Percentiles rank a stretch among this genome's conserved stretches.
Evolutionary conservation across 2,113 vertebrate species (phyloP).

Genomic region (Argyrosomus japonicus): DNA sequence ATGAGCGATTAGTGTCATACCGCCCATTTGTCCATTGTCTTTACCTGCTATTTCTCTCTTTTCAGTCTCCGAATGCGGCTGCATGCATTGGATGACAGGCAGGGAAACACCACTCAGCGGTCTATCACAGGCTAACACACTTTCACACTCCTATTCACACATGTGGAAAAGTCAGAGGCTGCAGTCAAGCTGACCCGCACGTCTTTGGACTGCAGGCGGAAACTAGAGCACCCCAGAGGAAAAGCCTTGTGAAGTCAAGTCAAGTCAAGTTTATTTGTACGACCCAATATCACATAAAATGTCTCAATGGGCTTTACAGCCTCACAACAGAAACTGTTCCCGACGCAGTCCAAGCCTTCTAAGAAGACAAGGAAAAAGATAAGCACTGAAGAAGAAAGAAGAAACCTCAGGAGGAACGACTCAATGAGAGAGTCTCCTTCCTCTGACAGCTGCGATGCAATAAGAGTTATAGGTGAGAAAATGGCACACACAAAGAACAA

Average conservation of each 20-base stretch:
- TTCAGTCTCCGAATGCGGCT: background rate
- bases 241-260: slow-evolving; percentile 69
- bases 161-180: slow-evolving; percentile 27
- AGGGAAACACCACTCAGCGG: slow-evolving; percentile 35
- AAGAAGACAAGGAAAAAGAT: slow-evolving; percentile 46
- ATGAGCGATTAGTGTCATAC: slow-evolving; percentile 37
- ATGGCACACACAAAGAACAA: background rate
- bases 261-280: slow-evolving; percentile 70
- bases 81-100: background rate
- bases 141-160: slow-evolving; percentile 59
- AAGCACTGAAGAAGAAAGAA: slow-evolving; percentile 34
- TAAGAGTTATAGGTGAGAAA: slow-evolving; percentile 1
- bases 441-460: slow-evolving; percentile 29
- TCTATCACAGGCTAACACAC: slow-evolving; percentile 46
- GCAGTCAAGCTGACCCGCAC: slow-evolving; percentile 55
- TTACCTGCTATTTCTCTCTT: slow-evolving; percentile 11
- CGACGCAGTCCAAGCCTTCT: slow-evolving; percentile 17
- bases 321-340: slow-evolving; percentile 47
- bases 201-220: slow-evolving; percentile 54
- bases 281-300: slow-evolving; percentile 58
- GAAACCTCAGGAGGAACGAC: slow-evolving; percentile 36
- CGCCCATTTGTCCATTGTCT: slow-evolving; percentile 9
- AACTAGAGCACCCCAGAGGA: slow-evolving; percentile 62
- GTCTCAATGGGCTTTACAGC: slow-evolving; percentile 54
- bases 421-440: slow-evolving; percentile 22